These are phyloP conservation scores for Mungos mungo DNA, from an alignment of 2,113 vertebrate genomes.

Conservation along the genomic window DNA sequence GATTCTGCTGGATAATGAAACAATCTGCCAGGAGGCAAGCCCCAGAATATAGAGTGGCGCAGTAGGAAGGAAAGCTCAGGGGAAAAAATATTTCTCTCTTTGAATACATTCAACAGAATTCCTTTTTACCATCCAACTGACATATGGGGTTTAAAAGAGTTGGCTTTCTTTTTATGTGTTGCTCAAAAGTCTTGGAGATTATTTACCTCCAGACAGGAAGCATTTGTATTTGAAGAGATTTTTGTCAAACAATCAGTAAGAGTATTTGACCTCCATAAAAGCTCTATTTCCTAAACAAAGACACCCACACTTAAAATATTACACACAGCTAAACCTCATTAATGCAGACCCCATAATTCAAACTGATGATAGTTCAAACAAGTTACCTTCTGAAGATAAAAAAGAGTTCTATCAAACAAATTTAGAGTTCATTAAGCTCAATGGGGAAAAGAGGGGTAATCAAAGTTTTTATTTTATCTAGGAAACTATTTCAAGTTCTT, in stretches of 20 bases:
- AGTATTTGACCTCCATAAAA: constrained; percentile 74
- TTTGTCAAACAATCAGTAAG: constrained; percentile 78
- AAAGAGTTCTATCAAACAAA: background rate
- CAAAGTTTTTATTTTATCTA: background rate
- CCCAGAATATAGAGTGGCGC: constrained; percentile 81
- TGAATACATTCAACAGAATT: constrained; percentile 73
- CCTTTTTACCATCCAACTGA: constrained; percentile 75
- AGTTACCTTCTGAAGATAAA: constrained; percentile 40
- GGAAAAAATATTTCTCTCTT: constrained; percentile 63
- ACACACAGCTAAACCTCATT: background rate
- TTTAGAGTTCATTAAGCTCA: background rate
- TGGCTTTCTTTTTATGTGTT: constrained; percentile 77
- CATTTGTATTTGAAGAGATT: constrained; percentile 77
- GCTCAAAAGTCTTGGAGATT: constrained; percentile 81
- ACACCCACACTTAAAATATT: constrained; percentile 22
- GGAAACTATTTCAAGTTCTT: background rate
- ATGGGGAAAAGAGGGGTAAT: background rate
- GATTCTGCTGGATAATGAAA: constrained; percentile 86
- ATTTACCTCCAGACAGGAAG: constrained; percentile 73
- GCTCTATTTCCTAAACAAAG: constrained; percentile 65
- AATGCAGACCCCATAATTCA: background rate
- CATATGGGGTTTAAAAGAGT: constrained; percentile 78
- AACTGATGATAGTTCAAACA: constrained; percentile 7
- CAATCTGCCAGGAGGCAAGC: constrained; percentile 85
- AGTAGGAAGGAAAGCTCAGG: constrained; percentile 56